A percentile compares a stretch with the other conserved stretches of the same genome.
Conservation (phyloP, 2,113 vertebrate genomes). For the Hypomesus transpacificus region DNA sequence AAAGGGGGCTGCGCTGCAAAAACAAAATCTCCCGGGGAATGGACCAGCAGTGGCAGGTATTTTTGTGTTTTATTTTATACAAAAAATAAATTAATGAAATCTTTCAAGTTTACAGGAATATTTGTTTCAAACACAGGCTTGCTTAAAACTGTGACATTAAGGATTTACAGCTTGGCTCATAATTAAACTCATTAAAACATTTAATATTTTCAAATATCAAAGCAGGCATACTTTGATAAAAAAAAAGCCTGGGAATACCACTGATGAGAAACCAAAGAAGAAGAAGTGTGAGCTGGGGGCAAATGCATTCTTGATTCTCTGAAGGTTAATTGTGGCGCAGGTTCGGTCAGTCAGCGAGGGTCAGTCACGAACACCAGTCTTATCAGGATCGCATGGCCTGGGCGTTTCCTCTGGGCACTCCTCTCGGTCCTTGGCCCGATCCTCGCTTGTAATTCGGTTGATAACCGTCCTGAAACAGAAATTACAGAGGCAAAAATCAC, state of each 20-base stretch:
- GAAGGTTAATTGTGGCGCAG: constrained; percentile 69
- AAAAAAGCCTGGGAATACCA: constrained; percentile 61
- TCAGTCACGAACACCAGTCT: constrained; percentile 57
- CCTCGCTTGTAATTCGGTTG: constrained; percentile 97
- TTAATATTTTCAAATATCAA: constrained; percentile 60
- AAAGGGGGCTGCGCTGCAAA: constrained; percentile 50
- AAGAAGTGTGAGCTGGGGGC: constrained; percentile 54
- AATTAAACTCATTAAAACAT: constrained; percentile 56
- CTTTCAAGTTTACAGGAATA: constrained; percentile 81
- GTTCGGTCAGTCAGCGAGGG: constrained; percentile 65
- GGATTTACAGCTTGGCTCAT: constrained; percentile 61
- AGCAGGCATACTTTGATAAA: constrained; percentile 63
- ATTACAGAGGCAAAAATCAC: background rate
- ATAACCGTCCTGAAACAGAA: constrained; percentile 86
- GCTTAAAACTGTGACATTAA: constrained; percentile 50
- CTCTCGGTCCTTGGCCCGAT: constrained; percentile 89
- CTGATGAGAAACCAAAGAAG: constrained; percentile 52
- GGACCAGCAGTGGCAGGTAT: constrained; percentile 73
- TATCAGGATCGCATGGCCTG: constrained; percentile 73
- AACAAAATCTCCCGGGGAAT: constrained; percentile 54
- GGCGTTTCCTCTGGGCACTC: constrained; percentile 89
- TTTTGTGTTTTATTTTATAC: constrained; percentile 58
- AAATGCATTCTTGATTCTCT: constrained; percentile 57
- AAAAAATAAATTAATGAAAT: constrained; percentile 79
- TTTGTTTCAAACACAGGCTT: constrained; percentile 64